Conservation (phyloP, 1,140 invertebrate species). For the Aricia agestis region DNA sequence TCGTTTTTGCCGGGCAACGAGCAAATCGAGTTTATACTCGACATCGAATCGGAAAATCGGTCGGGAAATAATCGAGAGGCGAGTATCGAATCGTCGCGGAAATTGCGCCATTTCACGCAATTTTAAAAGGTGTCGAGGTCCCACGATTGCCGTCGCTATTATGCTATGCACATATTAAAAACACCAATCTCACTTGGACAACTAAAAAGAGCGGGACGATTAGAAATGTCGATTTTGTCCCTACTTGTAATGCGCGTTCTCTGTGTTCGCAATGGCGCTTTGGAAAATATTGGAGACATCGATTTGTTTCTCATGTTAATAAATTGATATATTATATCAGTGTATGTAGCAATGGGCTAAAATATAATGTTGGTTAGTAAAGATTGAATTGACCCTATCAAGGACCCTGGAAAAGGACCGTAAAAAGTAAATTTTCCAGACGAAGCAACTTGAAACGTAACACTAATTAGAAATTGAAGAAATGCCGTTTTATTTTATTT, state of each 20-base stretch:
- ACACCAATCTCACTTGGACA: slow-evolving; percentile 20
- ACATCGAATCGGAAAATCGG: slow-evolving; percentile 43
- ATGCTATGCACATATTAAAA: slow-evolving; percentile 26
- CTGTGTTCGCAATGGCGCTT: no score
- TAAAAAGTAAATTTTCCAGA: no score
- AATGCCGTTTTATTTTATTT: no score
- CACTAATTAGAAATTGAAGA: no score
- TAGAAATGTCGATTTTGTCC: background rate
- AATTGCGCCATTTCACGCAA: slow-evolving; percentile 46
- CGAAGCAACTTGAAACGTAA: no score
- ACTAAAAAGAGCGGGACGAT: slow-evolving; percentile 12
- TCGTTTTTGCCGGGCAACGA: slow-evolving; percentile 17
- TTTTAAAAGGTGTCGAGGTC: slow-evolving; percentile 45
- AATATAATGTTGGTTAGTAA: no score
- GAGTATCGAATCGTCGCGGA: slow-evolving; percentile 49
- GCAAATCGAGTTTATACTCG: slow-evolving; percentile 36
- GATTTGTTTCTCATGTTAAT: no score
- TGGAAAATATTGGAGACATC: no score
- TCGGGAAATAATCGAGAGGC: slow-evolving; percentile 51
- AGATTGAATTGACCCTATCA: no score
- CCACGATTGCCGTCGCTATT: slow-evolving; percentile 20
- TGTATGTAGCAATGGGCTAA: no score
- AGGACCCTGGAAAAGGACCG: no score
- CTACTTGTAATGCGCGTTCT: background rate
- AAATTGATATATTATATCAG: no score